These are phyloP conservation scores for Balearica regulorum DNA, from an alignment of 2,797 vertebrate genomes.

Conservation along the genomic window DNA sequence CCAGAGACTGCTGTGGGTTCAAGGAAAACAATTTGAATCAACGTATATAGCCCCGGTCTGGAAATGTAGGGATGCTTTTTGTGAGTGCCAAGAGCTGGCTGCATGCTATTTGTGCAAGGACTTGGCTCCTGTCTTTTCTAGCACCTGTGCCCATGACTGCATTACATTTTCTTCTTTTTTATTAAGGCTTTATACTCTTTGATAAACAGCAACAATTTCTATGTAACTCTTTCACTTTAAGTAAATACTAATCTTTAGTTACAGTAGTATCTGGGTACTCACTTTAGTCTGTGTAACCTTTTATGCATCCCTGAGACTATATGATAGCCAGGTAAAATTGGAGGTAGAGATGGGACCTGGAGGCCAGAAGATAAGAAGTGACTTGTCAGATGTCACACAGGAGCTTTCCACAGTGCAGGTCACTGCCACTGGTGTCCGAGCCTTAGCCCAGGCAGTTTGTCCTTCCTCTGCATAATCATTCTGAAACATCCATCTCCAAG, in stretches of 20 bases:
- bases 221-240: neutral
- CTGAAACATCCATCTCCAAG: neutral
- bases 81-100: neutral
- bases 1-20: neutral
- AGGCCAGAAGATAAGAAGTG: neutral
- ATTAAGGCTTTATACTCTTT: neutral
- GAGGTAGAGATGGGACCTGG: neutral
- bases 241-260: neutral
- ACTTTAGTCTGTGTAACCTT: neutral
- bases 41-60: neutral
- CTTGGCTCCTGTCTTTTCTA: neutral
- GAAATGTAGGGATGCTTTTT: fast-evolving
- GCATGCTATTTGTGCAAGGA: neutral
- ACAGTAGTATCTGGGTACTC: neutral
- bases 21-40: neutral
- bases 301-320: neutral
- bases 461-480: neutral
- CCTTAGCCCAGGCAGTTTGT: neutral
- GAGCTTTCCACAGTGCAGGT: neutral
- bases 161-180: neutral
- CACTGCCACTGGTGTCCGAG: neutral
- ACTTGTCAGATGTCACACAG: neutral
- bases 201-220: neutral
- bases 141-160: neutral
- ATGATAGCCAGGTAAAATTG: neutral